Evolutionary conservation across 2,113 vertebrate genomes (phyloP).

Genomic region (Rhea americana): DNA sequence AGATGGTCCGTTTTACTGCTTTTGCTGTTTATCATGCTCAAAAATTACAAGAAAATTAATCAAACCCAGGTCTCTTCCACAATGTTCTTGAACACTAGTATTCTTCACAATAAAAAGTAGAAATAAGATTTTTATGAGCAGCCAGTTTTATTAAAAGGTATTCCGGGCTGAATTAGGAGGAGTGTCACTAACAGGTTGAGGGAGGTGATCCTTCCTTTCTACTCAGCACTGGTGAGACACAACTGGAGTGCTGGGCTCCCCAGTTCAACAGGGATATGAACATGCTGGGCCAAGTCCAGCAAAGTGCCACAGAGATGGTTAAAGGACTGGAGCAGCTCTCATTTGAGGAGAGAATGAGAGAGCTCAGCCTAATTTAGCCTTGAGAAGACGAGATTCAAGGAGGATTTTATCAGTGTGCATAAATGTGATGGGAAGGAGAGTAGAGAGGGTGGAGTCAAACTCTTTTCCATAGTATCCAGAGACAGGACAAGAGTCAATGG

Average conservation of each 20-base stretch:
- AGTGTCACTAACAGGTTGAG: background rate
- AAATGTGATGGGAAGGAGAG: too few relatives aligned
- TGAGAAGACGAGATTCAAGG: too few relatives aligned
- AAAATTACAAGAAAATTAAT: background rate
- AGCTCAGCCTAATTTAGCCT: too few relatives aligned
- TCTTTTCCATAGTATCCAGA: background rate
- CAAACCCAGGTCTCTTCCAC: background rate
- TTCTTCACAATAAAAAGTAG: background rate
- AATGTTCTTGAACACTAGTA: background rate
- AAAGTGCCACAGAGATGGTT: background rate
- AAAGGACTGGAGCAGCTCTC: background rate
- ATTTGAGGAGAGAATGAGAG: background rate
- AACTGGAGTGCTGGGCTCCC: background rate
- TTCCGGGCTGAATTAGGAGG: background rate
- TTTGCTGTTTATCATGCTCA: background rate
- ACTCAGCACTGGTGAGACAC: background rate
- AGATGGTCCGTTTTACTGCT: background rate
- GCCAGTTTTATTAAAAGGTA: background rate
- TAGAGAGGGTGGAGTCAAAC: too few relatives aligned
- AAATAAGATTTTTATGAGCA: background rate
- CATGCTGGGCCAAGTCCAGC: background rate
- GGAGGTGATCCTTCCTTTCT: background rate
- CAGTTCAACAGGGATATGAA: background rate
- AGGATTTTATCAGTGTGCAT: too few relatives aligned
- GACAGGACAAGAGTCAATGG: background rate